phyloP scores from a whole-genome alignment of 2,113 vertebrate genomes.

The Crotalus horridus region DNA sequence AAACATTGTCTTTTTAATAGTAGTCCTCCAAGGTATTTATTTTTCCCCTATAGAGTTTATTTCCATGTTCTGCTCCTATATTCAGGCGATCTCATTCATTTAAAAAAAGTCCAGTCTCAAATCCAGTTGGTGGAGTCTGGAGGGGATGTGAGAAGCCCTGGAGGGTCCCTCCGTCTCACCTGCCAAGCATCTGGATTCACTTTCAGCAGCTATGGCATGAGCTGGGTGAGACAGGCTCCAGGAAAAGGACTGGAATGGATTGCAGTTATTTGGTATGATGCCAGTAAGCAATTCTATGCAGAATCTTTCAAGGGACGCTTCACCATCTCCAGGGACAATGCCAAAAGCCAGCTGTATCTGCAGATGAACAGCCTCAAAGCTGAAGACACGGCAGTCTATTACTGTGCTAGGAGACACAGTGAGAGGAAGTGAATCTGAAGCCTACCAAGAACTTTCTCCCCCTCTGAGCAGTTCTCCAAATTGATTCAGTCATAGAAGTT shows the following conservation, averaged over 20 bases:
- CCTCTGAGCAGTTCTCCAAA: too few relatives aligned
- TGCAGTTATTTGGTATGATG: too few relatives aligned
- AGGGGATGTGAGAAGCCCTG: neutral
- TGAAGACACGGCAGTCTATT: too few relatives aligned
- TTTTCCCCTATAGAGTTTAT: too few relatives aligned
- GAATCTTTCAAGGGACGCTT: neutral
- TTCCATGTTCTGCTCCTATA: too few relatives aligned
- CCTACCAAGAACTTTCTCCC: neutral
- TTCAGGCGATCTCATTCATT: too few relatives aligned
- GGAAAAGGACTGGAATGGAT: neutral
- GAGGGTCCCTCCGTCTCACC: neutral
- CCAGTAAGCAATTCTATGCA: too few relatives aligned
- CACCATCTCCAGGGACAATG: neutral
- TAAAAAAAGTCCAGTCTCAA: too few relatives aligned
- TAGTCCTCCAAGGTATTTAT: neutral
- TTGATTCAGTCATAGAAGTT: too few relatives aligned
- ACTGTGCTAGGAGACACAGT: too few relatives aligned
- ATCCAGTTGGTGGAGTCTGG: neutral
- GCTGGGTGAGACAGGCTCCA: neutral
- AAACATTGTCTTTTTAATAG: neutral
- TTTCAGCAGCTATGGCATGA: rapidly evolving
- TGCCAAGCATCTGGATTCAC: neutral
- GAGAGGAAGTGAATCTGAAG: neutral
- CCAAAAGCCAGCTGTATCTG: neutral
- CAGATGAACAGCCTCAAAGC: too few relatives aligned